Base-by-base conservation (phyloP, 2,888 invertebrate species). In the Galerucella nymphaeae region DNA sequence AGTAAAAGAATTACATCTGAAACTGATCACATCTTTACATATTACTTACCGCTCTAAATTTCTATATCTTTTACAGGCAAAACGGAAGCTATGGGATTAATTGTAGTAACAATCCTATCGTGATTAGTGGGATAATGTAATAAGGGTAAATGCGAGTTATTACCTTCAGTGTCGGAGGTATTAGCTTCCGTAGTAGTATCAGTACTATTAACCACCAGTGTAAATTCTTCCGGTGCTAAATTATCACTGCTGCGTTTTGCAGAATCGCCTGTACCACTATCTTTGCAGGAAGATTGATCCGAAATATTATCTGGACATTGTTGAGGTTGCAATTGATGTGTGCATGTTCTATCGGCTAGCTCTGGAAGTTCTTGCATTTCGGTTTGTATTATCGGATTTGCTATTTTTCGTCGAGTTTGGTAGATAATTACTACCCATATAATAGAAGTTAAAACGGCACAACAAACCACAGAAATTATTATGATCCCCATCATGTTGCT, bases 341-440 rank as follows among this genome's bases (percentile, higher is more conserved):
- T 70, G 62, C 73, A 53, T 55, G 70, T 53, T 64, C 80, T 79
- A 68, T 83, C 82, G 20, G 75, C 75, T 41, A 82, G 79, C 55
- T 85, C 83, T 11, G 83, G 75, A 23, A 82, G 78, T 58, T 77
- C 78, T 42, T 77, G 78, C 73, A 76, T 80, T 66, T 70, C 80
- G 9, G 75, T 77, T 88, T 83, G 75, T 88, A 77, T 66, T 13
- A 75, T 87, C 83, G 85, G 89, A 63, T 86, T 86, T 74, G 86
- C 87, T 77, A 89, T 87, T 45, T 91, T 90, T 86, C 93, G 92
- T 75, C 95, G 89, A 5, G 95, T 94, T 83, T 94, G 93, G 85
- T 95, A 96, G 81, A 96, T 96, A 76, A 96, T 95, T 70, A 96
- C 92, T 64, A 96, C 95, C 96, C 97, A 97, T 67, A 96, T 91